Conservation (phyloP, 2,797 vertebrate genomes). For the Chiroxiphia lanceolata region DNA sequence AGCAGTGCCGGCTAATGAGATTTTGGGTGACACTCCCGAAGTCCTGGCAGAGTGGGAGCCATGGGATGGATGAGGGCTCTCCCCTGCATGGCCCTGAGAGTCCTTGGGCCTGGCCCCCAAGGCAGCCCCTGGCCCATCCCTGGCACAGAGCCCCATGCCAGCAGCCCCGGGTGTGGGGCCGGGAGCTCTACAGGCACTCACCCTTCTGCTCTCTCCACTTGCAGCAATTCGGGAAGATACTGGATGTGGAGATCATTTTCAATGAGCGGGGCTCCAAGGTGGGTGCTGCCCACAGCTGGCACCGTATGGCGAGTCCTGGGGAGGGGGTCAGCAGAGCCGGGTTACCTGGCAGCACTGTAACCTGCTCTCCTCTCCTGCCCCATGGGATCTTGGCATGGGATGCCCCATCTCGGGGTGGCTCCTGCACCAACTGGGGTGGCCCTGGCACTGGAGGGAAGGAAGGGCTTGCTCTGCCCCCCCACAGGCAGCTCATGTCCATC, state of each 20-base stretch:
- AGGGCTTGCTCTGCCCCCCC: background rate
- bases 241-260: constrained; percentile 98
- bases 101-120: background rate
- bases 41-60: background rate
- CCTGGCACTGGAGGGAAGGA: background rate
- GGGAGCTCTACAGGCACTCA: background rate
- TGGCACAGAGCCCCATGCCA: background rate
- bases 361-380: constrained; percentile 20
- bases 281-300: constrained; percentile 72
- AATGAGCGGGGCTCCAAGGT: constrained; percentile 97
- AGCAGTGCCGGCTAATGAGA: background rate
- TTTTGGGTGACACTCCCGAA: background rate
- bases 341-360: background rate
- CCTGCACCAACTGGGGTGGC: background rate
- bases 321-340: background rate
- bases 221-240: constrained; percentile 97
- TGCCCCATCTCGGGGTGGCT: background rate
- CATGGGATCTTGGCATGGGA: background rate
- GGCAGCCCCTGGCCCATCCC: background rate
- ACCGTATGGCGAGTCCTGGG: background rate
- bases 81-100: background rate
- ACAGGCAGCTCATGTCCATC: background rate
- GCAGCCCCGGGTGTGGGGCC: background rate
- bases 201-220: constrained; percentile 41
- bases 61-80: background rate